A percentile compares a stretch with the other conserved stretches of the same genome.
Evolutionary conservation across 1,140 invertebrate genomes (phyloP).

Genomic region (Drosophila seguyi): DNA sequence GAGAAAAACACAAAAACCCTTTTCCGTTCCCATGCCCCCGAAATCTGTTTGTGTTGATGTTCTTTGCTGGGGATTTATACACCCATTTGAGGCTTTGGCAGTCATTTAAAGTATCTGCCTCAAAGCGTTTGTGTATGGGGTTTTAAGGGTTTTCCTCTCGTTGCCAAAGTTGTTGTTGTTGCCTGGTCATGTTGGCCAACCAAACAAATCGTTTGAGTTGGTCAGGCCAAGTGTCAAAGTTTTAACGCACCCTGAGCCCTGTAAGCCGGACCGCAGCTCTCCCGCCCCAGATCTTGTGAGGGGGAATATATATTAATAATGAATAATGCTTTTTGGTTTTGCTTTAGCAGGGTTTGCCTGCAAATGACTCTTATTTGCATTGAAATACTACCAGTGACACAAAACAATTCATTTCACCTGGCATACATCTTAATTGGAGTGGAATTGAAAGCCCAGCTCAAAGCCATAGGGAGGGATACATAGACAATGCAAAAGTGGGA

Average conservation of each 20-base stretch:
- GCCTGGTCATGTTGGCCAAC: constrained; percentile 62
- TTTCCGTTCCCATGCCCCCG: constrained; percentile 8
- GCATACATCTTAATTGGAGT: constrained; percentile 59
- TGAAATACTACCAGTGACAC: constrained; percentile 29
- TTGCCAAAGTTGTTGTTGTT: constrained; percentile 46
- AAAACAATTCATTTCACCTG: constrained; percentile 49
- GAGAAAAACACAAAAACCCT: constrained; percentile 52
- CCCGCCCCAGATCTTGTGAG: constrained; percentile 5
- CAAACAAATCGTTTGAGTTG: constrained; percentile 76
- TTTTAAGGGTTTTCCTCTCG: constrained; percentile 36
- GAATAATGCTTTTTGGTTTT: constrained; percentile 40
- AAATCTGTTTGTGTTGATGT: constrained; percentile 40
- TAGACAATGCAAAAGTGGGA: constrained; percentile 45
- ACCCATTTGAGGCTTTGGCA: constrained; percentile 55
- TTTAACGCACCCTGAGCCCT: constrained; percentile 53
- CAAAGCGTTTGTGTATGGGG: constrained; percentile 70
- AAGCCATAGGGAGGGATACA: constrained; percentile 4
- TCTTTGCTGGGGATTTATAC: constrained; percentile 52
- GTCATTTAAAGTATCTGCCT: constrained; percentile 68
- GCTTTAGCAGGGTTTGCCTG: neutral
- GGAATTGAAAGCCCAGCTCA: constrained; percentile 56
- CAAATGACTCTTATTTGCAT: constrained; percentile 47
- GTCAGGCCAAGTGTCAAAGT: constrained; percentile 77
- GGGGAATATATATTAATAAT: constrained; percentile 40
- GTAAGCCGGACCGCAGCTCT: constrained; percentile 6